phyloP scores from a whole-genome alignment of 2,113 vertebrate species.

The Mormyrus iriodes region DNA sequence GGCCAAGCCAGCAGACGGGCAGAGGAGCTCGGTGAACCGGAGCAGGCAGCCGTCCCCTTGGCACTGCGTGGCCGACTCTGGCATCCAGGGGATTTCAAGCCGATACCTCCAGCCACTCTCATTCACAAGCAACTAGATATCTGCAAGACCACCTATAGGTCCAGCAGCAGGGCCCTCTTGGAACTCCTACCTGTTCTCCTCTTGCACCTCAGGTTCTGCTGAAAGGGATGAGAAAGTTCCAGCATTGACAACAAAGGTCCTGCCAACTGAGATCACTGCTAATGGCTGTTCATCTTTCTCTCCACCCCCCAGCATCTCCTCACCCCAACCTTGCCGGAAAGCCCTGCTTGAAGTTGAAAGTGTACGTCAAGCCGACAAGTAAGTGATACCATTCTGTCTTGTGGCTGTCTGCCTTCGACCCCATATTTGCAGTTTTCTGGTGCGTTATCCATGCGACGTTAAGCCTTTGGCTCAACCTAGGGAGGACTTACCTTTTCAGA shows the following conservation, averaged over 20 bases:
- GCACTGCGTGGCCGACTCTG: neutral
- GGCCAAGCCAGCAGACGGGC: neutral
- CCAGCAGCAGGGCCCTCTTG: neutral
- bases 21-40: neutral
- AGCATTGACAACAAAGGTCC: neutral
- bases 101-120: neutral
- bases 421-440: neutral
- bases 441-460: neutral
- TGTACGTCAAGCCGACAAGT: constrained; percentile 84
- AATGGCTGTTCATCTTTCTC: neutral
- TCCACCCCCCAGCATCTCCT: constrained; percentile 68
- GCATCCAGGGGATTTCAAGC: neutral
- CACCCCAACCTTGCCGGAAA: constrained; percentile 75
- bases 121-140: neutral
- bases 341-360: constrained; percentile 84
- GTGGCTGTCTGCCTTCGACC: neutral
- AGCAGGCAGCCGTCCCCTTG: neutral
- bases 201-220: neutral
- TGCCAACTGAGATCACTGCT: neutral
- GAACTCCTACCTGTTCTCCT: neutral
- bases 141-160: neutral
- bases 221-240: neutral
- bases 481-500: neutral
- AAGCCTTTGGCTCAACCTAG: neutral
- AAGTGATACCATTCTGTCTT: constrained; percentile 34